Evolutionary conservation across 2,888 invertebrate species (phyloP), one percentile per base, ranked within the genome.

Genomic region (Junonia oenone): DNA sequence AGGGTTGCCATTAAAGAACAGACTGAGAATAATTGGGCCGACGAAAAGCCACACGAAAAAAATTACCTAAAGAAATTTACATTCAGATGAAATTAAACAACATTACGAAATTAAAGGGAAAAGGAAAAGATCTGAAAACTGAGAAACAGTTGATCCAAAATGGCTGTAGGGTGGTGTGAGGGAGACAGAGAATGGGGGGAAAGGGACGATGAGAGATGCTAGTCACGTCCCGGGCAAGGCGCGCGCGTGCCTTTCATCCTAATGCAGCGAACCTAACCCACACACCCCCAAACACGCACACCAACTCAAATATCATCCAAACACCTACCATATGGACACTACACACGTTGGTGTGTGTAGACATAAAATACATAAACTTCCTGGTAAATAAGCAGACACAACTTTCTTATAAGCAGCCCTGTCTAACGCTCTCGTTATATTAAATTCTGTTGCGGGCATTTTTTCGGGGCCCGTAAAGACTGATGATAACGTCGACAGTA

Each of bases 201-300:
- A 85, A 84, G 80, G 85, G 87, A 84, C 81, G 83, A 79, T 84
- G 80, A 81, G 83, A 79, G 78, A 91, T 91, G 90, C 90, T 76
- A 76, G 90, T 91, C 91, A 91, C 91, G 91, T 90, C 74, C 69
- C 80, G 78, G 83, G 83, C 82, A 77, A 83, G 83, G 85, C 86
- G 80, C 83, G 87, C 83, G 84, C 89, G 90, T 88, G 87, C 81
- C 82, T 74, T 74, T 76, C 88, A 87, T 89, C 77, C 88, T 86
- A 87, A 90, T 88, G 82, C 78, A 78, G 77, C 78, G 75, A 78
- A 76, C 77, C 78, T 72, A 75, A 75, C 79, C 79, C 83, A 75
- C 86, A 84, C 82, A 82, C 79, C 77, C 74, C 73, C 75, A 71
- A 71, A 66, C 64, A 71, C 67, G 69, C 79, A 71, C 81, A 78